Base-by-base conservation (phyloP, 2,797 vertebrate genomes). In the Denticeps clupeoides region DNA sequence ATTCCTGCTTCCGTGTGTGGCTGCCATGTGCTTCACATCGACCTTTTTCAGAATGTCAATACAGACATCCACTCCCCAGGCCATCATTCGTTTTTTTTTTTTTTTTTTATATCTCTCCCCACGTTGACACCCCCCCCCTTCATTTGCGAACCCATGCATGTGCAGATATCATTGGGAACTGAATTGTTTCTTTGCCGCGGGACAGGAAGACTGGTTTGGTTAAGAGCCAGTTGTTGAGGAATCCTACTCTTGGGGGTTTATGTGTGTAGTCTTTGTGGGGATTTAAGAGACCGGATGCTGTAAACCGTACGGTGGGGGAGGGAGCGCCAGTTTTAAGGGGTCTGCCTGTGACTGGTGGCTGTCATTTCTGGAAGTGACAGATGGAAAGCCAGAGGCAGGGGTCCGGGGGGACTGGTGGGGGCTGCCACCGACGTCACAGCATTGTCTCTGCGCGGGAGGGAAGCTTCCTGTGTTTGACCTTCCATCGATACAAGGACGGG, bases 401-500 rank as follows among this genome's bases (percentile, higher is more conserved):
- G 15, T 38, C 55, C 23, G 25, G 4, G 32, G 51, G 33, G 37
- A 33, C 15, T 23, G 33, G 42, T 21, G 33, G 25, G 26, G 29
- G 41, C 51, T 37, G 27, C 23, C 35, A 28, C 51, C 33, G 33
- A 57, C 51, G 60, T 73, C 72, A 70, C 13, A 2, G 24, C 57
- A 64, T 72, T 75, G 71, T 77, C 51, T 70, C 46, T 22, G 29
- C 45, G 53, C 48, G 51, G 59, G 47, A 59, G 60, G 67, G 57
- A 59, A 42, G 49, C 68, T 75, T 78, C 76, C 75, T 75, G 66
- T 68, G 58, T 71, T 70, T 65, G 56, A 67, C 63, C 61, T 69
- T 64, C 47, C 10, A 28, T 23, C 37, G 51, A 70, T 48, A 35
- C 41, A 60, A 62, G 49, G 50, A 50, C 49, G 12, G 51, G 55